These are phyloP conservation scores for Napeogenes inachia DNA, from an alignment of 2,888 invertebrate genomes.

Conservation along the genomic window DNA sequence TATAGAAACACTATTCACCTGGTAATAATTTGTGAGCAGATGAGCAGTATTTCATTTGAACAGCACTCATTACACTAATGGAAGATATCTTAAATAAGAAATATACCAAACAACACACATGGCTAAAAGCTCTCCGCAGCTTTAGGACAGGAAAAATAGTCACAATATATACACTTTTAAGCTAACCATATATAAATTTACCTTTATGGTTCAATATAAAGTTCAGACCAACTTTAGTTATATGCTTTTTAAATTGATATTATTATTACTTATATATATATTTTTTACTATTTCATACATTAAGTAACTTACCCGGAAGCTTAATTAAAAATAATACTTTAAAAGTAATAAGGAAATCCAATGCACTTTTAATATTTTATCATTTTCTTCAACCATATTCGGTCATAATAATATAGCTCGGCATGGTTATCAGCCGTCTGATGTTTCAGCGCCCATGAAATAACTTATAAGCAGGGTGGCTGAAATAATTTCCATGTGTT, in stretches of 20 bases:
- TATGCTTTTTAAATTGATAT: no score
- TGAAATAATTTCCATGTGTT: slow-evolving; percentile 29
- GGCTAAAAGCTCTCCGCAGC: slow-evolving; percentile 10
- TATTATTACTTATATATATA: no score
- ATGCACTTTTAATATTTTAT: no score
- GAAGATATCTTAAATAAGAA: slow-evolving; percentile 29
- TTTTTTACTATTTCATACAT: no score
- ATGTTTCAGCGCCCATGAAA: slow-evolving; percentile 38
- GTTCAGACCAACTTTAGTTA: no score
- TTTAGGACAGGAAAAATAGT: slow-evolving; percentile 8
- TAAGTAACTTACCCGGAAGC: no score
- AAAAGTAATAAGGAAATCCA: no score
- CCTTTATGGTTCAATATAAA: neutral
- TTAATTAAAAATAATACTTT: no score
- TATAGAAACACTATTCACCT: neutral
- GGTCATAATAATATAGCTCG: neutral
- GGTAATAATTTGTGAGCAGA: neutral
- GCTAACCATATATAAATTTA: neutral
- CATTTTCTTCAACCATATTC: no score
- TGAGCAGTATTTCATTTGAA: slow-evolving; percentile 28
- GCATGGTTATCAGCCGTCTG: slow-evolving; percentile 18
- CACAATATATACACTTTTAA: slow-evolving; percentile 5
- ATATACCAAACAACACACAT: slow-evolving; percentile 24
- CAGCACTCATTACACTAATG: slow-evolving; percentile 33
- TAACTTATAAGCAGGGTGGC: slow-evolving; percentile 31